phyloP scores from a whole-genome alignment of 2,113 vertebrate genomes.

The Vombatus ursinus region DNA sequence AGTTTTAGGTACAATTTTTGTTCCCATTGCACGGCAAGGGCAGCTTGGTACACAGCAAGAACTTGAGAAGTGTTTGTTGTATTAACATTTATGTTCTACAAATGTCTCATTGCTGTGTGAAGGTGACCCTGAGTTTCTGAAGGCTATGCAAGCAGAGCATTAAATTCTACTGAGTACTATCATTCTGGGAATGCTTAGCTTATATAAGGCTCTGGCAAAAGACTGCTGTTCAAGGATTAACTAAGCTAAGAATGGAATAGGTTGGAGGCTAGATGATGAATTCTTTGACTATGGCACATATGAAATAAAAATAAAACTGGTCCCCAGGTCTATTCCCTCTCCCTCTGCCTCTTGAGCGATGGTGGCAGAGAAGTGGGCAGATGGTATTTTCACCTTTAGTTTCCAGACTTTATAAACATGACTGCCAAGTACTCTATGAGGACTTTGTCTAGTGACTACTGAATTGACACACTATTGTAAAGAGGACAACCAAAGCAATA shows the following conservation, averaged over 20 bases:
- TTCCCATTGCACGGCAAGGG: too few species aligned
- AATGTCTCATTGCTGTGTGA: not conserved
- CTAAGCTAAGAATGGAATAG: not conserved
- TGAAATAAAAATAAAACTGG: not conserved
- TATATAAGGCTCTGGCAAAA: not conserved
- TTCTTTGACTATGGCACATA: not conserved
- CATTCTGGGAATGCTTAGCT: not conserved
- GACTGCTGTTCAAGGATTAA: not conserved
- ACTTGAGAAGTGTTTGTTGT: not conserved
- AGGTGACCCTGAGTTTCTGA: not conserved
- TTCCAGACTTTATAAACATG: not conserved
- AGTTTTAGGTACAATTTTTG: too few species aligned
- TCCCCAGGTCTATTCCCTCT: not conserved
- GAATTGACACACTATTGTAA: not conserved
- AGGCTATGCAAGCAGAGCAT: not conserved
- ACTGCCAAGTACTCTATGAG: not conserved
- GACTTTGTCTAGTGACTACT: not conserved
- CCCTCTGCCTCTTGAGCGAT: not conserved
- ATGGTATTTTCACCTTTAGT: not conserved
- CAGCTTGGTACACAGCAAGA: too few species aligned
- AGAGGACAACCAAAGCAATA: not conserved
- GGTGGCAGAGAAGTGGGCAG: not conserved
- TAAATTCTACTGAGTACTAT: not conserved
- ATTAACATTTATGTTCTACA: not conserved
- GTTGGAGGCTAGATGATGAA: not conserved